Evolutionary conservation across 1,140 invertebrate species (phyloP).

Genomic region (Portunus trituberculatus): DNA sequence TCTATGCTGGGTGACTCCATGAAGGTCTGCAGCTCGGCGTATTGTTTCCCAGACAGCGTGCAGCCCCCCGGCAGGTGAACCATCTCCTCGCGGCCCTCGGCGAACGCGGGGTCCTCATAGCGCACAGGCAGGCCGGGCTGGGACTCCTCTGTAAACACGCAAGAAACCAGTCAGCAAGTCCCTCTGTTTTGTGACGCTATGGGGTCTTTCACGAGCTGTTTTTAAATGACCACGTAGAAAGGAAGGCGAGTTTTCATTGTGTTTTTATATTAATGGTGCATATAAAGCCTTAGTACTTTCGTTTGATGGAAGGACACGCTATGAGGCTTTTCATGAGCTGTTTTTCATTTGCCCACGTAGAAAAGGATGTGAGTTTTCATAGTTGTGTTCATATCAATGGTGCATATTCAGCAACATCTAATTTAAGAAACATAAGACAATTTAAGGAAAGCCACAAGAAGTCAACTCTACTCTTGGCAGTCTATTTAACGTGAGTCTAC

Average conservation of each 20-base stretch:
- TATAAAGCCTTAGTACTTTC: no score
- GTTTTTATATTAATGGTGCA: background rate
- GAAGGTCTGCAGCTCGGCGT: constrained; percentile 57
- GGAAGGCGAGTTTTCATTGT: background rate
- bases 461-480: no score
- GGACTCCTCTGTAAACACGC: constrained; percentile 39
- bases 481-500: no score
- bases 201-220: no score
- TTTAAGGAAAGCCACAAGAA: no score
- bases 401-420: no score
- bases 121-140: constrained; percentile 37
- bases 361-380: background rate
- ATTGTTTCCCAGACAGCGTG: constrained; percentile 52
- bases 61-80: constrained; percentile 69
- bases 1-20: constrained; percentile 69
- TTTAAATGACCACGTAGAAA: no score
- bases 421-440: no score
- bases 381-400: background rate
- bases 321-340: no score
- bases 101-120: constrained; percentile 53
- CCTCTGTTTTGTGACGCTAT: no score
- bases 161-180: background rate
- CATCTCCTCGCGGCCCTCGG: constrained; percentile 52
- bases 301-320: no score
- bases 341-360: no score